phyloP scores from a whole-genome alignment of 2,113 vertebrate genomes.

The Zeus faber region DNA sequence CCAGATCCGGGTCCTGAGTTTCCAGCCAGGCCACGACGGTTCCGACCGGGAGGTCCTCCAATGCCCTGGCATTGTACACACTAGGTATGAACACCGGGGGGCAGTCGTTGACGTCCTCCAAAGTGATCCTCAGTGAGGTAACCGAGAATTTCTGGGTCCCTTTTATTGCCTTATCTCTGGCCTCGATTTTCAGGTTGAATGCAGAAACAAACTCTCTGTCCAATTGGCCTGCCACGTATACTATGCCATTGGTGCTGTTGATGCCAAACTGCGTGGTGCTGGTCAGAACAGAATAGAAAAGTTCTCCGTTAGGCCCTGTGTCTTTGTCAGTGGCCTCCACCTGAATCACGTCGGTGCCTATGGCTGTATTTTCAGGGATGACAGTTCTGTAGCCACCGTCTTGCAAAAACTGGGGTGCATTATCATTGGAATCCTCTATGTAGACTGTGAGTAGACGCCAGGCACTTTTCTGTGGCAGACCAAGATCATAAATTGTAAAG shows the following conservation, averaged over 20 bases:
- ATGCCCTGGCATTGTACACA: conserved; percentile 84
- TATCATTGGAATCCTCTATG: conserved; percentile 92
- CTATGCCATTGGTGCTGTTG: conserved; percentile 86
- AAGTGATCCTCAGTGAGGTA: conserved; percentile 81
- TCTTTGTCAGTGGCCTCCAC: conserved; percentile 95
- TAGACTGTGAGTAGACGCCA: conserved; percentile 89
- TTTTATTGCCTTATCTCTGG: conserved; percentile 85
- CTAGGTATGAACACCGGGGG: conserved; percentile 89
- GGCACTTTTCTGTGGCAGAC: conserved; percentile 84
- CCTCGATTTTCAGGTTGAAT: conserved; percentile 91
- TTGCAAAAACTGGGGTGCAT: conserved; percentile 87
- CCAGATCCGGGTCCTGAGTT: conserved; percentile 91
- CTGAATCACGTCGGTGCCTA: conserved; percentile 91
- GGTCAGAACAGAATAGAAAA: conserved; percentile 87
- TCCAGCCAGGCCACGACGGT: conserved; percentile 95
- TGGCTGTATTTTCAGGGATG: conserved; percentile 89
- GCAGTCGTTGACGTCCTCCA: conserved; percentile 95
- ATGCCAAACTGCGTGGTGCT: conserved; percentile 88
- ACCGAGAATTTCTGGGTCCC: conserved; percentile 82
- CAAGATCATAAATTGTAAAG: conserved; percentile 91
- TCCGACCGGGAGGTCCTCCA: conserved; percentile 92
- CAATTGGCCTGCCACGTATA: conserved; percentile 88
- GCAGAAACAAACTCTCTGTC: conserved; percentile 85
- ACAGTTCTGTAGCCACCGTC: conserved; percentile 80
- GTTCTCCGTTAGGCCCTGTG: conserved; percentile 84